phyloP scores from a whole-genome alignment of 1,140 invertebrate species.

The Periplaneta americana region DNA sequence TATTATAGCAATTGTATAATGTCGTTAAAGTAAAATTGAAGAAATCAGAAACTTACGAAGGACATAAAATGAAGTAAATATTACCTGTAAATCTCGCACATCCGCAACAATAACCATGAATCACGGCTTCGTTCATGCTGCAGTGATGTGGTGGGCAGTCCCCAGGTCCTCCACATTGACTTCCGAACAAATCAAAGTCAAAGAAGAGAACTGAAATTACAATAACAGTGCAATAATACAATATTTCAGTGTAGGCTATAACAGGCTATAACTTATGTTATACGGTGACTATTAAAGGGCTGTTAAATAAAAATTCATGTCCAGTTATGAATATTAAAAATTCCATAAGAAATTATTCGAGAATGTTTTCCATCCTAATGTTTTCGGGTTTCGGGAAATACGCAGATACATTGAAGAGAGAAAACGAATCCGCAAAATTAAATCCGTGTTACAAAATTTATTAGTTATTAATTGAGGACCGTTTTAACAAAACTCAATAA shows the following conservation, averaged over 20 bases:
- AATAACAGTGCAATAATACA: too few species aligned
- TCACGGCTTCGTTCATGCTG: slow-evolving; percentile 51
- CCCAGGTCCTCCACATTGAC: neutral
- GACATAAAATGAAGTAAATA: too few species aligned
- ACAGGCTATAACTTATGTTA: too few species aligned
- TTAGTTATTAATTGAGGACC: too few species aligned
- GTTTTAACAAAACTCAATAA: too few species aligned
- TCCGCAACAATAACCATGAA: slow-evolving; percentile 55
- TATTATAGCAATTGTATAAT: too few species aligned
- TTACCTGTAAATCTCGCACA: slow-evolving; percentile 49
- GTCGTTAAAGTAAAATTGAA: too few species aligned
- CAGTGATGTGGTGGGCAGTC: slow-evolving; percentile 47
- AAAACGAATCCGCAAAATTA: too few species aligned
- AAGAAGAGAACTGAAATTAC: neutral
- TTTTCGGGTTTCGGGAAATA: neutral
- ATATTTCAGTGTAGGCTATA: too few species aligned
- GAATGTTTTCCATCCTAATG: neutral
- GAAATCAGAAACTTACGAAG: too few species aligned
- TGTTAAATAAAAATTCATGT: neutral
- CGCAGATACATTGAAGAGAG: neutral
- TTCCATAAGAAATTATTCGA: neutral
- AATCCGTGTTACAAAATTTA: too few species aligned
- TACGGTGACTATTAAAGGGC: neutral
- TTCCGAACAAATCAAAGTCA: neutral
- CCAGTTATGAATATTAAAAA: neutral